A percentile compares a stretch with the other conserved stretches of the same genome.
These are phyloP conservation scores for Sebastes steindachneri DNA, from an alignment of 2,797 vertebrate species.

Conservation along the genomic window DNA sequence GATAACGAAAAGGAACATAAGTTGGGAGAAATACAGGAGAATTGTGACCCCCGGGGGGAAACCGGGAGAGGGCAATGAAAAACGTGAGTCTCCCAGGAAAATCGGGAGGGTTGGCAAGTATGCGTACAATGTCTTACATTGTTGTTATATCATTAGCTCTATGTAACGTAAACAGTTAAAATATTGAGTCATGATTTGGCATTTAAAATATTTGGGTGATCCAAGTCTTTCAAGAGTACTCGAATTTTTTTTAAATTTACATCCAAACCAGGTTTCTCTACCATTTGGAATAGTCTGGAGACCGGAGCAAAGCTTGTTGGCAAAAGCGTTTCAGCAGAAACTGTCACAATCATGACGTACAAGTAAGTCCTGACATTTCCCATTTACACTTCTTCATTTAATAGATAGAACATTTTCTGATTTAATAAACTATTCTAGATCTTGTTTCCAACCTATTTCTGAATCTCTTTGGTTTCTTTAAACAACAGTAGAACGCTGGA, in stretches of 20 bases:
- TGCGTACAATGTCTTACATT: background rate
- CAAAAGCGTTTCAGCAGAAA: slow-evolving; percentile 91
- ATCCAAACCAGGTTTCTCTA: slow-evolving; percentile 86
- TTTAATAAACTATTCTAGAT: background rate
- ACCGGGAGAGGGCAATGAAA: no score
- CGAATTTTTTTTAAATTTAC: background rate
- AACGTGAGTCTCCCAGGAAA: no score
- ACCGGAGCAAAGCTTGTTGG: slow-evolving; percentile 90
- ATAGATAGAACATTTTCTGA: background rate
- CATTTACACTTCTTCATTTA: background rate
- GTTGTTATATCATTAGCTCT: background rate
- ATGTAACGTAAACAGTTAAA: background rate
- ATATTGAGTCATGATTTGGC: background rate
- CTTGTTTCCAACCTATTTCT: slow-evolving; percentile 13
- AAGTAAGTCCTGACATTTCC: slow-evolving; percentile 86
- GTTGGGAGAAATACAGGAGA: no score
- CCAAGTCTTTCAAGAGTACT: background rate
- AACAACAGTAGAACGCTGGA: background rate
- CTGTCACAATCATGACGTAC: slow-evolving; percentile 90
- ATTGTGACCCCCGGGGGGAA: no score
- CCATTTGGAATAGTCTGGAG: slow-evolving; percentile 94
- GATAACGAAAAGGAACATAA: no score
- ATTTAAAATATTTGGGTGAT: background rate
- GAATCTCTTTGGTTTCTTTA: background rate
- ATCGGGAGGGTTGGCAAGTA: no score